Conservation (phyloP, 2,113 vertebrate genomes). For the Prolemur simus region DNA sequence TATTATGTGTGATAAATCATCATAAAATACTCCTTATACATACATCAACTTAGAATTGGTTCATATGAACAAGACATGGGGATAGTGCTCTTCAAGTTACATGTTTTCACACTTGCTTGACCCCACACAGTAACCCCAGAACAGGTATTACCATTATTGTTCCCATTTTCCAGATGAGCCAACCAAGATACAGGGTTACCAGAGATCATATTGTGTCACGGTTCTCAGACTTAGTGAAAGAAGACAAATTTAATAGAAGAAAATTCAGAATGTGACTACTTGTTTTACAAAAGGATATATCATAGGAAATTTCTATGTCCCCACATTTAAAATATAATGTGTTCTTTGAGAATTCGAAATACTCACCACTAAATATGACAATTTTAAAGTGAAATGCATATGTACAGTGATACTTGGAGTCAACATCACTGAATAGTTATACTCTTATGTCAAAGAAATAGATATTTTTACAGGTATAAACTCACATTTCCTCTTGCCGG, state of each 20-base stretch:
- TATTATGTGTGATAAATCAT: neutral
- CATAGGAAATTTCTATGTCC: neutral
- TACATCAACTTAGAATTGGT: neutral
- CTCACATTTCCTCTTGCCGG: constrained; percentile 76
- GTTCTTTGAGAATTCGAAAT: constrained; percentile 15
- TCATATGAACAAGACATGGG: neutral
- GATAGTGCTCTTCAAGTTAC: neutral
- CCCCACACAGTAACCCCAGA: neutral
- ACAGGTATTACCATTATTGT: neutral
- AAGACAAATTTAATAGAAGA: neutral
- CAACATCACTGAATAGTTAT: neutral
- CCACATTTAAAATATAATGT: constrained; percentile 6
- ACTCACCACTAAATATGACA: neutral
- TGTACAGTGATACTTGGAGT: neutral
- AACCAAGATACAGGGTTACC: neutral
- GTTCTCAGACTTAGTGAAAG: constrained; percentile 34
- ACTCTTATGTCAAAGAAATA: neutral
- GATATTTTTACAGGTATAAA: constrained; percentile 1
- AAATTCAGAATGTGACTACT: constrained; percentile 16
- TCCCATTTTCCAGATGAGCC: neutral
- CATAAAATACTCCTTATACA: neutral
- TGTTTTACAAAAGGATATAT: neutral
- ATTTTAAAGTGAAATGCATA: constrained; percentile 5
- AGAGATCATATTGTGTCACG: neutral
- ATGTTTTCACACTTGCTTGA: neutral